Percentiles rank a stretch among this genome's conserved stretches.
phyloP scores from a whole-genome alignment of 2,888 invertebrate species.

The Congeria kusceri region DNA sequence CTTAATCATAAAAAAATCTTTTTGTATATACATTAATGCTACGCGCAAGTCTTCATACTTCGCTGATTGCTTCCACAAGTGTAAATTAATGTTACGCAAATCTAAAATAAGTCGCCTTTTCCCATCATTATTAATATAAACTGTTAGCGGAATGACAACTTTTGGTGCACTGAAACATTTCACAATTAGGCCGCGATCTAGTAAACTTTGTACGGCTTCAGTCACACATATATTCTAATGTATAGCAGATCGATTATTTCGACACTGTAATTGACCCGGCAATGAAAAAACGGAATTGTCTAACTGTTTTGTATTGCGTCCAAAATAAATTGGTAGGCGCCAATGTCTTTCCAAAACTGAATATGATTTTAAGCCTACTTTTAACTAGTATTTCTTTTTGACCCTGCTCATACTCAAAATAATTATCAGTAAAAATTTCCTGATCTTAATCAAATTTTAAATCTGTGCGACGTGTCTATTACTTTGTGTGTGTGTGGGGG shows the following conservation, averaged over 20 bases:
- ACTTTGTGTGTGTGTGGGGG: no score
- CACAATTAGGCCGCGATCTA: constrained; percentile 12
- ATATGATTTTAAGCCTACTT: constrained; percentile 18
- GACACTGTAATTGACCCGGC: no score
- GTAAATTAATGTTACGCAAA: constrained; percentile 11
- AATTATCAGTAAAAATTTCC: constrained; percentile 24
- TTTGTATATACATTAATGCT: constrained; percentile 2
- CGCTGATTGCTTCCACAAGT: constrained; percentile 26
- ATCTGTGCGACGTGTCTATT: no score
- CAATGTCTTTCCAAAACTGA: no score
- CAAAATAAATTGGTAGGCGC: no score
- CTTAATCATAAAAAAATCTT: constrained; percentile 17
- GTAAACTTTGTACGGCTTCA: constrained; percentile 10
- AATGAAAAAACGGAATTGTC: not conserved
- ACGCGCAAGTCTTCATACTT: no score
- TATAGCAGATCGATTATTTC: constrained; percentile 6
- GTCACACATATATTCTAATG: constrained; percentile 8
- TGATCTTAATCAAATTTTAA: not conserved
- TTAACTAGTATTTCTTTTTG: constrained; percentile 33
- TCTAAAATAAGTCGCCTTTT: constrained; percentile 23
- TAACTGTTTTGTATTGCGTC: constrained; percentile 7
- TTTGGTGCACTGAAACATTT: constrained; percentile 10
- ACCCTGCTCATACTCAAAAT: no score
- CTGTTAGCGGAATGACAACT: constrained; percentile 22
- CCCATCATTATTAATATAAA: constrained; percentile 13